Evolutionary conservation across 2,888 invertebrate species (phyloP).

Genomic region (Microctonus hyperodae): DNA sequence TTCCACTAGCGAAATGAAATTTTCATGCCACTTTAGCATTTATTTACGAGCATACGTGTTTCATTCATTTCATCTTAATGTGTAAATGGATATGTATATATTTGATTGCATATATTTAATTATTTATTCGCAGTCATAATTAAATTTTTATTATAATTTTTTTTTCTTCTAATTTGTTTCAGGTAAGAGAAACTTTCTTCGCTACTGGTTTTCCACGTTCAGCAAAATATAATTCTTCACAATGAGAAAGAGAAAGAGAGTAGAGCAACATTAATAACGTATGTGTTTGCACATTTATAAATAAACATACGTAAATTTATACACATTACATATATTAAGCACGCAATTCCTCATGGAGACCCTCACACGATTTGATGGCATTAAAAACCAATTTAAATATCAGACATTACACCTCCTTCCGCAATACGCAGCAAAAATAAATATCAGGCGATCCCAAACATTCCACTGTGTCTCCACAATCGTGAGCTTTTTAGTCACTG

Average conservation of each 20-base stretch:
- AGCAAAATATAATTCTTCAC: background rate
- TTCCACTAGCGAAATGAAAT: slow-evolving; percentile 17
- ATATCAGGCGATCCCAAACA: slow-evolving; percentile 4
- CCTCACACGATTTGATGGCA: slow-evolving; percentile 14
- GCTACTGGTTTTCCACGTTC: slow-evolving; percentile 12
- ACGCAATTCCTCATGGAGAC: slow-evolving; percentile 16
- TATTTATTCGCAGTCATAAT: slow-evolving; percentile 10
- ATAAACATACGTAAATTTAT: background rate
- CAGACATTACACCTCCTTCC: slow-evolving; percentile 3
- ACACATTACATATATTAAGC: slow-evolving; percentile 14
- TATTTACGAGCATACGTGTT: slow-evolving; percentile 22
- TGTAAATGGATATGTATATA: background rate
- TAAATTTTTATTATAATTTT: slow-evolving; percentile 2
- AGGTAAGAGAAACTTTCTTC: slow-evolving; percentile 43
- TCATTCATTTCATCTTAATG: background rate
- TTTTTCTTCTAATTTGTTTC: slow-evolving; percentile 40
- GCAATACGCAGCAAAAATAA: slow-evolving; percentile 11
- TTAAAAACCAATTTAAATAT: slow-evolving; percentile 31
- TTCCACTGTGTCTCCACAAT: background rate
- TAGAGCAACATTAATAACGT: slow-evolving; percentile 12
- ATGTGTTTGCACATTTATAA: background rate
- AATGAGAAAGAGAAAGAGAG: slow-evolving; percentile 5
- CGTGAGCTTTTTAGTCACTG: background rate
- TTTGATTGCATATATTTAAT: background rate
- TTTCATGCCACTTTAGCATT: slow-evolving; percentile 22